Evolutionary conservation across 2,888 invertebrate genomes (phyloP).

Genomic region (Erynnis tages): DNA sequence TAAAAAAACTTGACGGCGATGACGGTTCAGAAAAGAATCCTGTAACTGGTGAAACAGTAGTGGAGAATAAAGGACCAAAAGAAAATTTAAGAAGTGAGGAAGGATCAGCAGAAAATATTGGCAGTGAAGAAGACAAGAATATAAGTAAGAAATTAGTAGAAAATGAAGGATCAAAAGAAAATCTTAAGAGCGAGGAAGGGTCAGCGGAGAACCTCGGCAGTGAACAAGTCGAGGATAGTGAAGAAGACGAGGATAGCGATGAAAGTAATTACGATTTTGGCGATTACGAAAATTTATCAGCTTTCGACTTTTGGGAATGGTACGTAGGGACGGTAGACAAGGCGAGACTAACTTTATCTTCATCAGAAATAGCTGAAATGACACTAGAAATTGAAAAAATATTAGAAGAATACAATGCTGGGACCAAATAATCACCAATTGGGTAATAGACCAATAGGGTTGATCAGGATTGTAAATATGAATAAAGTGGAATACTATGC

Average conservation of each 20-base stretch:
- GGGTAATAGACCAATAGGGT: no score
- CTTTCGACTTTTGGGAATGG: constrained; percentile 10
- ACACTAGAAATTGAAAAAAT: constrained; percentile 9
- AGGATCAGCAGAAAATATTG: neutral
- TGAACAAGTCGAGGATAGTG: neutral
- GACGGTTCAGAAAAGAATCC: neutral
- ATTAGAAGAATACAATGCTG: constrained; percentile 13
- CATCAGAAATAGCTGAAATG: constrained; percentile 11
- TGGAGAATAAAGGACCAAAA: no score
- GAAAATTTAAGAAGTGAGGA: no score
- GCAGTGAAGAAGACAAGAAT: no score
- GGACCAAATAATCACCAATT: neutral
- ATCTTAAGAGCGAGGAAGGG: no score
- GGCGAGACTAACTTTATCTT: neutral
- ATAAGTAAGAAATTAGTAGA: no score
- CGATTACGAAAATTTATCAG: neutral
- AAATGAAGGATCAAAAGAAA: no score
- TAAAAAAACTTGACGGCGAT: no score
- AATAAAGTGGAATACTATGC: neutral
- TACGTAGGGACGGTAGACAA: neutral
- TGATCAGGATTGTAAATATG: neutral
- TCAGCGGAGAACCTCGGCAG: neutral
- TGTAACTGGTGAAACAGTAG: no score
- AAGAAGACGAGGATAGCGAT: neutral
- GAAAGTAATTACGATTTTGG: no score